phyloP scores from a whole-genome alignment of 1,140 invertebrate species.

The Rhagoletis pomonella region DNA sequence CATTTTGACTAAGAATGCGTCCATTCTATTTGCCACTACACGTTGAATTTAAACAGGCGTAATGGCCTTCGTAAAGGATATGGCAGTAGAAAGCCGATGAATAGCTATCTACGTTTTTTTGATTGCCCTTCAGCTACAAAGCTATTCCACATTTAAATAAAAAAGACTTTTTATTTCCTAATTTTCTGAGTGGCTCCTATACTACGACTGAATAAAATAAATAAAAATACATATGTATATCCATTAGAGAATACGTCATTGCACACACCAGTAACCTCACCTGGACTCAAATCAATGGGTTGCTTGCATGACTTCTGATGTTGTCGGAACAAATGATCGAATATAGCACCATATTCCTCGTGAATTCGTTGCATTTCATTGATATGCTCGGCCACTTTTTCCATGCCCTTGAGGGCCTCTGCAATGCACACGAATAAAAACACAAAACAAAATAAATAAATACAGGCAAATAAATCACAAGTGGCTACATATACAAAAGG shows the following conservation, averaged over 20 bases:
- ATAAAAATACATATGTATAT: no score
- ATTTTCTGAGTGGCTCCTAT: no score
- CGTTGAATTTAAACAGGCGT: no score
- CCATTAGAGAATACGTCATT: not conserved
- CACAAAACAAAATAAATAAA: not conserved
- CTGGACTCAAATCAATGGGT: constrained; percentile 95
- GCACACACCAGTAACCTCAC: constrained; percentile 64
- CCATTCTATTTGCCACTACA: no score
- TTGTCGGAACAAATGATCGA: constrained; percentile 95
- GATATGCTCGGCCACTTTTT: constrained; percentile 99
- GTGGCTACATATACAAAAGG: constrained; percentile 23
- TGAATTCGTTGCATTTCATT: constrained; percentile 99
- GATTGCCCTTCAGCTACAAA: no score
- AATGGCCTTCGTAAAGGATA: no score
- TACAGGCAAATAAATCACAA: constrained; percentile 57
- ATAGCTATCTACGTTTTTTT: no score
- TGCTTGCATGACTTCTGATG: constrained; percentile 96
- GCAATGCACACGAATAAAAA: constrained; percentile 58
- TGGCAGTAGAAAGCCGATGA: no score
- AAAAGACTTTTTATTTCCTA: no score
- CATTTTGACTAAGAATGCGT: no score
- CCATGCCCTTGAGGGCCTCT: constrained; percentile 97
- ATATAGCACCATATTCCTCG: constrained; percentile 98
- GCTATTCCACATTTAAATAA: no score
- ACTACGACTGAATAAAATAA: no score